Base-by-base conservation (phyloP, 2,888 invertebrate species). In the Cephalotes varians region DNA sequence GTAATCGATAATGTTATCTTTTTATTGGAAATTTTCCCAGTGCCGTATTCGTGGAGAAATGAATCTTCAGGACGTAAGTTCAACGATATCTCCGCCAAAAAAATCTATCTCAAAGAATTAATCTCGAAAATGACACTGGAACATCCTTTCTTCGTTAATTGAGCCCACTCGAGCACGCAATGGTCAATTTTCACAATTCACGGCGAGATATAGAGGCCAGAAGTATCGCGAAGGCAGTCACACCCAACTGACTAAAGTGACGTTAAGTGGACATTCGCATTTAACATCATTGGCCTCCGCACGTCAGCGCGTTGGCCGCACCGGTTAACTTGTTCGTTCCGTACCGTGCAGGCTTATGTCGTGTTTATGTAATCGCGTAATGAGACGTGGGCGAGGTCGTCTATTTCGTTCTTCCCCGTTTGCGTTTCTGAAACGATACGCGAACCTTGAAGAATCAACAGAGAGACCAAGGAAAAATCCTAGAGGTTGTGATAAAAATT, bases 341-440 rank as follows among this genome's bases (percentile, higher is more conserved):
- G 40, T 83, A 76, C 88, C 64, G 54, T 69, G 73, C 54, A 67
- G 65, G 54, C 84, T 77, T 47, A 54, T 40, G 81, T 81, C 84
- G 64, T 80, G 85, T 88, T 92, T 92, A 91, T 87, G 91, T 88
- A 92, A 92, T 91, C 80, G 87, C 31, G 87, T 90, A 91, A 92
- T 88, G 87, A 87, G 82, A 88, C 87, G 92, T 91, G 86, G 91
- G 91, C 91, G 92, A 90, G 88, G 91, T 90, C 86, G 85, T 89
- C 84, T 86, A 85, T 90, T 86, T 84, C 85, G 74, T 49, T 65
- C 65, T 51, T 47, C 82, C 81, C 81, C 85, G 84, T 86, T 86
- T 77, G 79, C 85, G 81, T 64, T 77, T 85, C 81, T 74, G 67
- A 81, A 51, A 62, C 65, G 73, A 72, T 62, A 71, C 69, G 25